These are phyloP conservation scores for Choreutis nemorana DNA, from an alignment of 2,888 invertebrate species.

Conservation along the genomic window DNA sequence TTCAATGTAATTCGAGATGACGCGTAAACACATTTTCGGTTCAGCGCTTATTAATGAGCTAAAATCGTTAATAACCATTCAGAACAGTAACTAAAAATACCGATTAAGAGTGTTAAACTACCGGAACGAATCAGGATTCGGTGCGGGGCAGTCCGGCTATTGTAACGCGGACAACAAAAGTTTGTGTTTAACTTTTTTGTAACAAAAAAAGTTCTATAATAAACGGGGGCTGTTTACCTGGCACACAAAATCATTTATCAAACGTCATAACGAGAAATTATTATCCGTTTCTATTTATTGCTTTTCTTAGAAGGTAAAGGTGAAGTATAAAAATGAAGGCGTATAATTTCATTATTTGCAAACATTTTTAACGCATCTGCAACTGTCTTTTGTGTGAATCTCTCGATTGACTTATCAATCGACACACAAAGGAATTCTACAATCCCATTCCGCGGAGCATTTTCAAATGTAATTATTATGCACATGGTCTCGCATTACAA, in stretches of 20 bases:
- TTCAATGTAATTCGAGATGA: slow-evolving; percentile 29
- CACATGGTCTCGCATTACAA: no score
- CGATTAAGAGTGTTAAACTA: slow-evolving; percentile 60
- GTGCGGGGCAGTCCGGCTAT: slow-evolving; percentile 45
- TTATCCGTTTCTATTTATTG: slow-evolving; percentile 39
- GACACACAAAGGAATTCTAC: no score
- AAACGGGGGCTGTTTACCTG: slow-evolving; percentile 49
- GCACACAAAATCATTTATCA: slow-evolving; percentile 47
- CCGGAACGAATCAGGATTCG: slow-evolving; percentile 59
- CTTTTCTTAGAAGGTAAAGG: slow-evolving; percentile 11
- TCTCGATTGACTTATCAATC: no score
- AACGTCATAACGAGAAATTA: slow-evolving; percentile 49
- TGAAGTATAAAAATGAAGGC: slow-evolving; percentile 29
- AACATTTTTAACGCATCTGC: no score
- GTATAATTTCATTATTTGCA: slow-evolving; percentile 55
- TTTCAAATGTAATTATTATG: no score
- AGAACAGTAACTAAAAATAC: slow-evolving; percentile 42
- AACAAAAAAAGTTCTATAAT: slow-evolving; percentile 27
- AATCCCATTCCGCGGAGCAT: no score
- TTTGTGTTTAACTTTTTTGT: slow-evolving; percentile 51
- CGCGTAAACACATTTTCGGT: no score
- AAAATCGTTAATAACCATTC: slow-evolving; percentile 51
- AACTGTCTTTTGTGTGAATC: no score
- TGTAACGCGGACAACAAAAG: slow-evolving; percentile 49
- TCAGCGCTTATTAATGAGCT: slow-evolving; percentile 54